Conservation (phyloP, 2,797 vertebrate genomes). For the Crotalus adamanteus region DNA sequence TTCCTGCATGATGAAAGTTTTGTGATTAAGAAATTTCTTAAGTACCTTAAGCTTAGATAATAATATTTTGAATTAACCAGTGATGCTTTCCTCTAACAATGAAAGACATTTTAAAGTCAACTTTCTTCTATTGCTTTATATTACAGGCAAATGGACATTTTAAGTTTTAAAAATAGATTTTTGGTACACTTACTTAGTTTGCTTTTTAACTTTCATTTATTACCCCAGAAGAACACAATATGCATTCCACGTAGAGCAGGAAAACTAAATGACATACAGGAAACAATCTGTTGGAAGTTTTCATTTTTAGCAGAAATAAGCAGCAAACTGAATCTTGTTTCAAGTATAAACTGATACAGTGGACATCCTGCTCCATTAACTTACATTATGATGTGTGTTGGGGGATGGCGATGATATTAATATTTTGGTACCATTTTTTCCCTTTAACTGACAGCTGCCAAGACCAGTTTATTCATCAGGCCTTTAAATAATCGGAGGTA, state of each 20-base stretch:
- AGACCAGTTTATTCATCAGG: background rate
- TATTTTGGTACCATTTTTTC: background rate
- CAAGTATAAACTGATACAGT: background rate
- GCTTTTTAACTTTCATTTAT: background rate
- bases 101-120: constrained; percentile 16
- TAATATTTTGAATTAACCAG: constrained; percentile 15
- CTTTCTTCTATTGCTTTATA: constrained; percentile 5
- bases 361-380: background rate
- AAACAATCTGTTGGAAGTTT: background rate
- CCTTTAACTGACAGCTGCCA: background rate
- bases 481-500: background rate
- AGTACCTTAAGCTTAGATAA: background rate
- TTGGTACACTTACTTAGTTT: constrained; percentile 4
- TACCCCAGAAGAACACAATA: constrained; percentile 12
- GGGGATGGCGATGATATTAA: background rate
- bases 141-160: constrained; percentile 1
- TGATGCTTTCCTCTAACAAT: constrained; percentile 23
- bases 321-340: background rate
- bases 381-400: background rate
- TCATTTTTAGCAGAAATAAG: background rate
- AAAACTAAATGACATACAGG: background rate
- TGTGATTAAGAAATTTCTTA: constrained; percentile 17
- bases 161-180: constrained; percentile 16
- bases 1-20: constrained; percentile 19
- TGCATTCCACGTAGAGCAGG: constrained; percentile 11